Evolutionary conservation across 1,140 invertebrate species (phyloP), one percentile per base, ranked within the genome.

Genomic region (Acromyrmex echinatior): DNA sequence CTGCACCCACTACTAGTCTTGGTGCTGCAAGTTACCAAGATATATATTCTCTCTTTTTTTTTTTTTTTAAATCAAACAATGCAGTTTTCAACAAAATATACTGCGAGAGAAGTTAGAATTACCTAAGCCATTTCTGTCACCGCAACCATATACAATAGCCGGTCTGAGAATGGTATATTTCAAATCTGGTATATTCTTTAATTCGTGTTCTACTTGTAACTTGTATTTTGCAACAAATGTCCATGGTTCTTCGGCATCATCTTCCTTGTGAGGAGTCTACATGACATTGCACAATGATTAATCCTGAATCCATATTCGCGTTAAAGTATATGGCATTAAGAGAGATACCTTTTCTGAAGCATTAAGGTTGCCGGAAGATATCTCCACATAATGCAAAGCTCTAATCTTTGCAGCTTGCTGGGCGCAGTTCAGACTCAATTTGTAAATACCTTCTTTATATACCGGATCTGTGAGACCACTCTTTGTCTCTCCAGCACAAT

Each of bases 401-500:
- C 96, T 96, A 71, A 97, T 94, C 90, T 96, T 96, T 7, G 97
- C 97, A 18, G 98, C 97, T 93, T 97, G 96, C 87, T 96, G 96
- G 16, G 98, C 98, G 95, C 98, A 98, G 93, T 98, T 98, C 14
- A 97, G 91, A 93, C 97, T 98, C 2, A 99, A 95, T 91, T 98
- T 98, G 25, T 97, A 96, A 90, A 99, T 98, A 7, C 98, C 98
- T 95, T 99, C 98, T 92, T 97, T 97, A 94, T 99, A 99, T 9
- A 99, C 97, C 0, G 97, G 97, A 94, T 99, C 98, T 53, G 97
- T 97, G 96, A 99, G 98, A 25, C 98, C 97, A 87, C 97, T 96
- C 95, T 98, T 98, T 2, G 98, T 99, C 95, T 99, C 98, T 9
- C 98, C 98, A 14, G 98, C 98, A 93, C 98, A 98, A 95, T 99